Evolutionary conservation across 2,113 vertebrate species (phyloP).

Genomic region (Spheniscus mendiculus): DNA sequence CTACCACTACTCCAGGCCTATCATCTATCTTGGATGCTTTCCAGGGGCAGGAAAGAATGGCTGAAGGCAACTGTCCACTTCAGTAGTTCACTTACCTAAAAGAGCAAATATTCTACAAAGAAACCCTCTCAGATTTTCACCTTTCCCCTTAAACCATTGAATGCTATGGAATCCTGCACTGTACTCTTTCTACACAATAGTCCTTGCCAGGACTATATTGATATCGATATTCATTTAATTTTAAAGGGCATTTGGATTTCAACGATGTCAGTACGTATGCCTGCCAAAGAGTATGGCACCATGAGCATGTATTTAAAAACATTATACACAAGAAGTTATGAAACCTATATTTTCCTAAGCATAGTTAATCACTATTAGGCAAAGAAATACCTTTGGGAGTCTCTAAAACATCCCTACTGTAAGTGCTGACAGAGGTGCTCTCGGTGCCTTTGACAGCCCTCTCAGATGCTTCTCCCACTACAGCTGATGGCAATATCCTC

Average conservation of each 20-base stretch:
- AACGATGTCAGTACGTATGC: rapidly evolving
- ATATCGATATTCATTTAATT: not conserved
- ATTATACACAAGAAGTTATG: not conserved
- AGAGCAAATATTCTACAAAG: not conserved
- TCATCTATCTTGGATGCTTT: not conserved
- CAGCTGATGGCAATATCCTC: not conserved
- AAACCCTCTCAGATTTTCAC: not conserved
- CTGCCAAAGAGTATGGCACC: not conserved
- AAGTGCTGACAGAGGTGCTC: not conserved
- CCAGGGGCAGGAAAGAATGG: not conserved
- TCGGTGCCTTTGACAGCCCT: not conserved
- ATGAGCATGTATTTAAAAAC: not conserved
- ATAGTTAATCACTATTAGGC: not conserved
- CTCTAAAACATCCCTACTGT: not conserved
- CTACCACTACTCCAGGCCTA: not conserved
- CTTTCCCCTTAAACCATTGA: not conserved
- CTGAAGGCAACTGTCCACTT: not conserved
- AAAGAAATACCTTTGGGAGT: not conserved
- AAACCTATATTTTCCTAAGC: not conserved
- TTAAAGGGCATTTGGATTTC: not conserved
- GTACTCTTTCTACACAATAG: not conserved
- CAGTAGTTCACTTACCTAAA: not conserved
- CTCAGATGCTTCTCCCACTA: not conserved
- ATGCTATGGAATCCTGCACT: not conserved
- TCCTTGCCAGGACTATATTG: not conserved